These are phyloP conservation scores for Drosophila paranaensis DNA, from an alignment of 2,888 invertebrate genomes.

Conservation along the genomic window DNA sequence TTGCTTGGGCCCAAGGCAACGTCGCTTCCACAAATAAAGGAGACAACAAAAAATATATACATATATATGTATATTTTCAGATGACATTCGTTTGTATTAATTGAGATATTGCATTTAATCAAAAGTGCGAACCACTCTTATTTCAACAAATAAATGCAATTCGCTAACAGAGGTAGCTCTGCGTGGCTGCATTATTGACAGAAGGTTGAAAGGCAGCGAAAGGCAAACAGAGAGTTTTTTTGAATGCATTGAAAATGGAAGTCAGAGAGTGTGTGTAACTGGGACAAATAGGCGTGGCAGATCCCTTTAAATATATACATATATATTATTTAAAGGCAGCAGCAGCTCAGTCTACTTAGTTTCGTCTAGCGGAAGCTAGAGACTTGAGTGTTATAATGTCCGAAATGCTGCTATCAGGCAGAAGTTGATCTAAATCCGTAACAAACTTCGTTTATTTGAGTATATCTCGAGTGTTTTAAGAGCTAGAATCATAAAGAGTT, in stretches of 20 bases:
- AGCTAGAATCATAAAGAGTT: too few relatives aligned
- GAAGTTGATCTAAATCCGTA: too few relatives aligned
- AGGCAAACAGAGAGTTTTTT: not conserved
- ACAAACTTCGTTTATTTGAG: too few relatives aligned
- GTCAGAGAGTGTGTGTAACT: not conserved
- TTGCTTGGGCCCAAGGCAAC: not conserved
- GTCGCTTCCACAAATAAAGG: not conserved
- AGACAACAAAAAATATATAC: not conserved
- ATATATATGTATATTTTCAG: not conserved
- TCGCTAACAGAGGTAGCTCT: not conserved
- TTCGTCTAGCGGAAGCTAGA: too few relatives aligned
- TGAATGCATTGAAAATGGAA: not conserved
- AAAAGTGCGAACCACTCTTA: not conserved
- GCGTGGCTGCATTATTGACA: slow-evolving; percentile 2
- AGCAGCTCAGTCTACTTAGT: not conserved
- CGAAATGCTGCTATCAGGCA: too few relatives aligned
- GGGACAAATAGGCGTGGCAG: not conserved
- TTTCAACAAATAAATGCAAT: not conserved
- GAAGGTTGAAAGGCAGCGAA: not conserved
- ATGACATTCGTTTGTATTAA: slow-evolving; percentile 1
- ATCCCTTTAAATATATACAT: not conserved
- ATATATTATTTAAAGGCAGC: not conserved
- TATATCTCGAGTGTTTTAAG: too few relatives aligned
- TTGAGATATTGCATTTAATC: not conserved
- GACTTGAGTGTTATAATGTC: too few relatives aligned